A percentile compares a stretch with the other conserved stretches of the same genome.
Evolutionary conservation across 2,888 invertebrate genomes (phyloP).

Genomic region (Apodemia hepburni): DNA sequence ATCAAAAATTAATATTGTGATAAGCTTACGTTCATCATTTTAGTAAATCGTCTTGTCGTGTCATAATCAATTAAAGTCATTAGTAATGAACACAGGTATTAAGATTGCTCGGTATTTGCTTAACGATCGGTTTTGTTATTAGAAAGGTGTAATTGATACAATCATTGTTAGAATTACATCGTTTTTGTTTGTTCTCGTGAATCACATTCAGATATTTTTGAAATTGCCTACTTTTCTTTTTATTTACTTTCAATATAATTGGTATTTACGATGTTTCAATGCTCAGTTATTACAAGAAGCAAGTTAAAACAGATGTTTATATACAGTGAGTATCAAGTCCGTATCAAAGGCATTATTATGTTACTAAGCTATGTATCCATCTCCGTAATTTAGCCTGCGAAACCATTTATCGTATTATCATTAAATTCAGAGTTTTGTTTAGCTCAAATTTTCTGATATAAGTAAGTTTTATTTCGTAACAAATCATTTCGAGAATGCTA

Average conservation of each 20-base stretch:
- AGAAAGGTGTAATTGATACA: conserved; percentile 14
- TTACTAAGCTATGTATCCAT: no score
- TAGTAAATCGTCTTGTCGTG: conserved; percentile 7
- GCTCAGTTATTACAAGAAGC: no score
- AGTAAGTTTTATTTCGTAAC: no score
- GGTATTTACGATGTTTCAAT: not conserved
- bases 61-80: conserved; percentile 13
- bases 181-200: not conserved
- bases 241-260: not conserved
- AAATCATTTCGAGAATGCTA: no score
- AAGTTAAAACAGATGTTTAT: no score
- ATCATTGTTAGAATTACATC: conserved; percentile 2
- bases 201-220: not conserved
- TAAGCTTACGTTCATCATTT: not conserved
- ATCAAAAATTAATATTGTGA: not conserved
- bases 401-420: no score
- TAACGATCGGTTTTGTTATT: conserved; percentile 9
- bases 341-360: no score
- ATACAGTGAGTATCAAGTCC: no score
- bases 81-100: conserved; percentile 10
- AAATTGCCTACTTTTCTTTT: not conserved
- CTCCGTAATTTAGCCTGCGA: no score
- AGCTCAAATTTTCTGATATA: no score
- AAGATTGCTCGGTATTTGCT: conserved; percentile 11
- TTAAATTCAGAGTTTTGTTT: no score